Conservation (phyloP, 2,888 invertebrate species). For the Sarcophaga rosellei region DNA sequence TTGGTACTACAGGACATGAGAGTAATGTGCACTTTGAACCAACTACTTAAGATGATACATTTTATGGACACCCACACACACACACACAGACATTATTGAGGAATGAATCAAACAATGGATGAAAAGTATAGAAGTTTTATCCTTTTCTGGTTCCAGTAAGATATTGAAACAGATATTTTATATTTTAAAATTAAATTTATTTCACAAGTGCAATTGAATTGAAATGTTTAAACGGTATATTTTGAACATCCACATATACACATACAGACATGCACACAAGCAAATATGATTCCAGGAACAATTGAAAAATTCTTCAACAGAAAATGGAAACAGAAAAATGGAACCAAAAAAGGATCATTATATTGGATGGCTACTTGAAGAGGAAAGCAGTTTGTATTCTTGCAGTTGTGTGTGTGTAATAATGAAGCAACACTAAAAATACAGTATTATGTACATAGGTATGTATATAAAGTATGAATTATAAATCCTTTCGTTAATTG, state of each 20-base stretch:
- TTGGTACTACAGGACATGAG: constrained; percentile 20
- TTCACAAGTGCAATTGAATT: constrained; percentile 48
- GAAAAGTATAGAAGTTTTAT: background rate
- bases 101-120: constrained; percentile 15
- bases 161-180: constrained; percentile 30
- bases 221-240: constrained; percentile 36
- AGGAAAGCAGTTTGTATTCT: background rate
- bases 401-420: too few species aligned
- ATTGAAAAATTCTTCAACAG: background rate
- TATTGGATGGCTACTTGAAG: background rate
- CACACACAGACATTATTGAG: constrained; percentile 6
- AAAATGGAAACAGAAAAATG: background rate
- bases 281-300: background rate
- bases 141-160: background rate
- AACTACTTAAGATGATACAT: constrained; percentile 55
- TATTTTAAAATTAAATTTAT: constrained; percentile 54
- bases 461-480: too few species aligned
- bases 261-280: background rate
- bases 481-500: too few species aligned
- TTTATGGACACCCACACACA: constrained; percentile 43
- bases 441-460: too few species aligned
- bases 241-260: constrained; percentile 4
- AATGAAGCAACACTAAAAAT: too few species aligned
- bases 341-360: background rate
- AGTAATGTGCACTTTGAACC: constrained; percentile 57